Conservation (phyloP, 2,888 invertebrate species). For the Sphecodes monilicornis region DNA sequence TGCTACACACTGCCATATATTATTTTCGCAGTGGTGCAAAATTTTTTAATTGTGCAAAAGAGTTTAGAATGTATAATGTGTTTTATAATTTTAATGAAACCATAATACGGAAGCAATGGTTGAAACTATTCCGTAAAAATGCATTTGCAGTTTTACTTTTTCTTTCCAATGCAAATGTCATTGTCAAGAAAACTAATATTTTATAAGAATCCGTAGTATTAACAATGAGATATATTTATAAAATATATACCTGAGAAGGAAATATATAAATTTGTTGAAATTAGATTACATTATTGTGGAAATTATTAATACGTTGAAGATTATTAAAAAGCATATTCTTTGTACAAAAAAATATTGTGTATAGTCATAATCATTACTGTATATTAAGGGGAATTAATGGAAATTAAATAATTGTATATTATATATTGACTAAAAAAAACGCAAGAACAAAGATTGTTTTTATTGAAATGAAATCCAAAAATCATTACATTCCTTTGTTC, state of each 20-base stretch:
- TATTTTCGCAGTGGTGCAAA: slow-evolving; percentile 23
- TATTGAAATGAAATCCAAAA: slow-evolving; percentile 11
- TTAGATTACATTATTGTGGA: slow-evolving; percentile 19
- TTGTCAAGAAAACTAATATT: slow-evolving; percentile 55
- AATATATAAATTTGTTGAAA: slow-evolving; percentile 37
- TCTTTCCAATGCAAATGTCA: slow-evolving; percentile 21
- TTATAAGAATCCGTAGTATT: slow-evolving; percentile 47
- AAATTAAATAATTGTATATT: slow-evolving; percentile 18
- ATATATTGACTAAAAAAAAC: slow-evolving; percentile 29
- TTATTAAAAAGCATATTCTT: slow-evolving; percentile 30
- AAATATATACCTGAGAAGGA: slow-evolving; percentile 11
- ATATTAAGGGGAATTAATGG: slow-evolving; percentile 39
- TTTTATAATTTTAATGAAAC: slow-evolving; percentile 16
- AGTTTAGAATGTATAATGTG: slow-evolving; percentile 14
- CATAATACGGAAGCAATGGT: slow-evolving; percentile 9
- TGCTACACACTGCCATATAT: slow-evolving; percentile 47
- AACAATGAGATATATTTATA: slow-evolving; percentile 41
- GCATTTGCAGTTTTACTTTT: slow-evolving; percentile 31
- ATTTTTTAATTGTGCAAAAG: slow-evolving; percentile 18
- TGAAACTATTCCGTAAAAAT: slow-evolving; percentile 18
- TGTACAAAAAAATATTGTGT: slow-evolving; percentile 38
- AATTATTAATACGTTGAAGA: slow-evolving; percentile 35
- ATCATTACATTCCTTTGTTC: background rate
- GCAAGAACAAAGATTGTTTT: slow-evolving; percentile 1
- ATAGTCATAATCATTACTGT: slow-evolving; percentile 29